phyloP scores from a whole-genome alignment of 2,888 invertebrate species.

The Epinotia brunnichana region DNA sequence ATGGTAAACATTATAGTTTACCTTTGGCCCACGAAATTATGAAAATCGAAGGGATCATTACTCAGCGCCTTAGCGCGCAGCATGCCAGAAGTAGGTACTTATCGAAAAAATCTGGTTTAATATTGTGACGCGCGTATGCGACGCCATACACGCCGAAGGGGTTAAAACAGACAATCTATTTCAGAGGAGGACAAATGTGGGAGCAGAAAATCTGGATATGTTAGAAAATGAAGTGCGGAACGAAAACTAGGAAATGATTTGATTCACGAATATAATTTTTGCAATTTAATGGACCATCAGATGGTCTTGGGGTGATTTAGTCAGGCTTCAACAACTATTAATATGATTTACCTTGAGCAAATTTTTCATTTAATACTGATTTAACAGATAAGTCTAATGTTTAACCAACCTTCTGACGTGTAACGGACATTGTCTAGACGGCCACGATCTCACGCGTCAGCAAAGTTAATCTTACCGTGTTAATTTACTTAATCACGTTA shows the following conservation, averaged over 20 bases:
- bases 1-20: not conserved
- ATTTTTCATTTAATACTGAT: not conserved
- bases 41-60: not conserved
- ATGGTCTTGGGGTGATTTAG: not conserved
- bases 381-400: slow-evolving; percentile 13
- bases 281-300: not conserved
- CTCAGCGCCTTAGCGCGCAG: not conserved
- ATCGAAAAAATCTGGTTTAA: not conserved
- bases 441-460: slow-evolving; percentile 25
- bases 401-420: slow-evolving; percentile 17
- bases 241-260: not conserved
- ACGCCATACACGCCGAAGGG: not conserved
- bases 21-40: not conserved
- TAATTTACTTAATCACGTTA: slow-evolving; percentile 25
- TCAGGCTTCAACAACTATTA: slow-evolving; percentile 1
- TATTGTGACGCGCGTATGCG: not conserved
- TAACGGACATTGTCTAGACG: slow-evolving; percentile 32
- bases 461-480: slow-evolving; percentile 4
- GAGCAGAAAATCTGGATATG: no score
- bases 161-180: not conserved
- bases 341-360: not conserved
- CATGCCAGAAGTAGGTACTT: not conserved
- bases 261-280: not conserved
- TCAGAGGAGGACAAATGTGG: not conserved
- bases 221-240: not conserved